phyloP scores from a whole-genome alignment of 30 jellyfish, hydroid and myxozoan species.

The Hydractinia symbiolongicarpus region DNA sequence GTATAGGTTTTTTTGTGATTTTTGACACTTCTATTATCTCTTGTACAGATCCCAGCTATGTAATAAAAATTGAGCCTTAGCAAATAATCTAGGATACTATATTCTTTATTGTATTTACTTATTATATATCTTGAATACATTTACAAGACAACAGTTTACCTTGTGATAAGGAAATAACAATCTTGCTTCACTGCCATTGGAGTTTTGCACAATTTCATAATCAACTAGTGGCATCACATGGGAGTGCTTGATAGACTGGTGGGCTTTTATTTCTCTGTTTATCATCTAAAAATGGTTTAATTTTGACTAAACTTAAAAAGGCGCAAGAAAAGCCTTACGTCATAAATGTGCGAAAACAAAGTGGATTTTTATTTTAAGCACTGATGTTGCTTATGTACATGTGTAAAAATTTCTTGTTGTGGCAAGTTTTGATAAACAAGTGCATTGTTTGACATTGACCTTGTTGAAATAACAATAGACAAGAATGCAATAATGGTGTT shows the following conservation, averaged over 20 bases:
- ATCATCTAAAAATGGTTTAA: constrained; percentile 56
- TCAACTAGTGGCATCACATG: constrained; percentile 89
- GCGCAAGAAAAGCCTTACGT: neutral
- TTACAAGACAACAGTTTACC: constrained; percentile 24
- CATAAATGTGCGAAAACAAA: neutral
- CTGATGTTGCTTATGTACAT: too few relatives aligned
- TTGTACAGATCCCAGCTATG: constrained; percentile 80
- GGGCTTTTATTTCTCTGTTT: constrained; percentile 74
- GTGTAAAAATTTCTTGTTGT: too few relatives aligned
- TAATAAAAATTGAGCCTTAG: neutral
- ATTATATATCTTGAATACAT: neutral
- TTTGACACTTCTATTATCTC: constrained; percentile 74
- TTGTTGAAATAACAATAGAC: too few relatives aligned
- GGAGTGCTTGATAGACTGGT: constrained; percentile 49
- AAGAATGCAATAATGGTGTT: too few relatives aligned
- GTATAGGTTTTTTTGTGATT: constrained; percentile 47
- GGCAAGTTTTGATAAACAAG: too few relatives aligned
- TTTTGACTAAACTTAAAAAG: neutral
- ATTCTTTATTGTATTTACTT: neutral
- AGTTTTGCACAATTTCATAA: constrained; percentile 61
- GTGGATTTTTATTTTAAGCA: too few relatives aligned
- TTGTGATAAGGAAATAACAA: constrained; percentile 78
- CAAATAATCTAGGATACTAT: neutral
- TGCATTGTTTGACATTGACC: too few relatives aligned
- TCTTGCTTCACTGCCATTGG: constrained; percentile 77